phyloP scores from a whole-genome alignment of 2,888 invertebrate species.

The Acheta domesticus region DNA sequence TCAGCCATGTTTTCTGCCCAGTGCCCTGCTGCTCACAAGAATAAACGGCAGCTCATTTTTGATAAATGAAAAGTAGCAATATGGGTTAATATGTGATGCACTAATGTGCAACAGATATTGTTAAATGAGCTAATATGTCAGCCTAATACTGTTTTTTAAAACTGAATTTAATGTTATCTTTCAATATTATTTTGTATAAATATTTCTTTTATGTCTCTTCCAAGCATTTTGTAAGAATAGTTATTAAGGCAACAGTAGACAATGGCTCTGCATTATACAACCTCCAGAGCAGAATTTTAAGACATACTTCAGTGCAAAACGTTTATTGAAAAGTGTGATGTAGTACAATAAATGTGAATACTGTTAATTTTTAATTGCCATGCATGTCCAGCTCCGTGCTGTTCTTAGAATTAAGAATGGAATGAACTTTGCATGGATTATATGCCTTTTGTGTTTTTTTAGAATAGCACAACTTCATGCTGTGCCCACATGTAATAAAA shows the following conservation, averaged over 20 bases:
- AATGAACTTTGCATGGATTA: not conserved
- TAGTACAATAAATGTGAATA: conserved; percentile 18
- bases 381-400: not conserved
- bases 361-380: not conserved
- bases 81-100: not conserved
- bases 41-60: not conserved
- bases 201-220: conserved; percentile 1
- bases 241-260: not conserved
- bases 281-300: not conserved
- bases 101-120: not conserved
- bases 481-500: not conserved
- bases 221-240: not conserved
- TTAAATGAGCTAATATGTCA: not conserved
- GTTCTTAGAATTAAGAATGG: conserved; percentile 4
- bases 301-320: conserved; percentile 3
- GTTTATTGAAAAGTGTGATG: not conserved
- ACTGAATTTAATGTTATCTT: conserved; percentile 4
- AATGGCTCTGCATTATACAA: not conserved
- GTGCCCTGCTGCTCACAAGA: not conserved
- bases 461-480: not conserved
- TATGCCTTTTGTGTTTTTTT: not conserved
- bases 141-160: not conserved
- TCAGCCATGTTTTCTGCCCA: not conserved
- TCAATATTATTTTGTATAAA: conserved; percentile 11
- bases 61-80: not conserved